Evolutionary conservation across 2,888 invertebrate genomes (phyloP).

Genomic region (Megalurothrips usitatus): DNA sequence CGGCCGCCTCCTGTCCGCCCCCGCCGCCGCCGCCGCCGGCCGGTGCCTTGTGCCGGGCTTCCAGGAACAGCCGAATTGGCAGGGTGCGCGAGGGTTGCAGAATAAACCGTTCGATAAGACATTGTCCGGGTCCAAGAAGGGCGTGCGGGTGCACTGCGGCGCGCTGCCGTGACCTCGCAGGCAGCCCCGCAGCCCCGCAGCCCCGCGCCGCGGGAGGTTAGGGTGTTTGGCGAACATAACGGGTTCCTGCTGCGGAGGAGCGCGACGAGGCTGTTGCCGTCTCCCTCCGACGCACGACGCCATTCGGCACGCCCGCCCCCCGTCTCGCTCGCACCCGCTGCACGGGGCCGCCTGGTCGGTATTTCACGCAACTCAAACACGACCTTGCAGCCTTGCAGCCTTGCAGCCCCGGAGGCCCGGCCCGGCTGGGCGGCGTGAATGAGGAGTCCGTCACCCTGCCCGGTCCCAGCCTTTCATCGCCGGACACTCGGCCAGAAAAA

Average conservation of each 20-base stretch:
- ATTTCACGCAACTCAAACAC: conserved; percentile 12
- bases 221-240: neutral
- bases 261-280: no score
- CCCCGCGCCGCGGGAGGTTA: neutral
- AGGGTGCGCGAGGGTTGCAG: no score
- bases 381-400: neutral
- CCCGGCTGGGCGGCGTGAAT: neutral
- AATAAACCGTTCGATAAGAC: no score
- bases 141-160: no score
- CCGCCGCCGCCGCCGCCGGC: no score
- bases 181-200: no score
- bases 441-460: neutral
- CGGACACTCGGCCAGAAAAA: neutral
- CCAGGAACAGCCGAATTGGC: no score
- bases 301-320: neutral
- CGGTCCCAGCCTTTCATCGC: neutral
- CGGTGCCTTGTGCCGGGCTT: no score
- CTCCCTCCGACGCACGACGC: no score
- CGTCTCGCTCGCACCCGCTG: neutral
- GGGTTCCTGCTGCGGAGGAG: neutral
- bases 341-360: neutral
- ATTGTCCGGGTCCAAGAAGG: no score
- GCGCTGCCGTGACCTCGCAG: no score
- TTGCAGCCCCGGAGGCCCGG: neutral
- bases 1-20: no score